These are phyloP conservation scores for Melanostoma mellinum DNA, from an alignment of 2,888 invertebrate genomes.

Conservation along the genomic window DNA sequence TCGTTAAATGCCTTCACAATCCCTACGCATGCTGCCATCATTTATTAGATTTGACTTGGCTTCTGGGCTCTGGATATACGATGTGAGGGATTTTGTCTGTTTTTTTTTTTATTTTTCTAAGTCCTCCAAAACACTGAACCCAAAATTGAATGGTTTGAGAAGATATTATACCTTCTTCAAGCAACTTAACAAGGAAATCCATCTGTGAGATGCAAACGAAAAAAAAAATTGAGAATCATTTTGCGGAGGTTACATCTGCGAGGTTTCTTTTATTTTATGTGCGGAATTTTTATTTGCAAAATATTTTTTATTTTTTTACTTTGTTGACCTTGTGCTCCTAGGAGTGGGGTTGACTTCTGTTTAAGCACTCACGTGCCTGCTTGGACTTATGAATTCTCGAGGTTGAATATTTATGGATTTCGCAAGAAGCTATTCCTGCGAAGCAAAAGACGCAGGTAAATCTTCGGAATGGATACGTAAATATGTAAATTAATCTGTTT, in stretches of 20 bases:
- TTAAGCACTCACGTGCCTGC: conserved; percentile 32
- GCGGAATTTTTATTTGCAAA: conserved; percentile 14
- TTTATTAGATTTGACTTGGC: conserved; percentile 81
- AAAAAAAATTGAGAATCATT: conserved; percentile 13
- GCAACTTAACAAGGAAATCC: conserved; percentile 34
- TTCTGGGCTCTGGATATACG: conserved; percentile 72
- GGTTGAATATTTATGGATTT: conserved; percentile 66
- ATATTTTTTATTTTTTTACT: background rate
- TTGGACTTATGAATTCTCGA: conserved; percentile 60
- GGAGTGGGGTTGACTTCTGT: background rate
- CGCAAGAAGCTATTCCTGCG: conserved; percentile 44
- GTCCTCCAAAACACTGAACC: conserved; percentile 18
- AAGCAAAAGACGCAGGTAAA: conserved; percentile 64
- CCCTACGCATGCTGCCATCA: conserved; percentile 77
- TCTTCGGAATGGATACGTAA: conserved; percentile 63
- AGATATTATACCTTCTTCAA: conserved; percentile 12
- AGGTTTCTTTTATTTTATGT: conserved; percentile 7
- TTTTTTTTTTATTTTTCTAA: background rate
- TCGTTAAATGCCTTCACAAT: conserved; percentile 55
- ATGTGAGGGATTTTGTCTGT: background rate
- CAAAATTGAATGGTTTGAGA: conserved; percentile 29
- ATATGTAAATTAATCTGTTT: conserved; percentile 68
- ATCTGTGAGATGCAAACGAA: background rate
- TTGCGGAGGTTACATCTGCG: background rate
- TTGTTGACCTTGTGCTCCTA: conserved; percentile 7